Evolutionary conservation across 2,888 invertebrate species (phyloP), one percentile per base, ranked within the genome.

Genomic region (Baronia brevicornis): DNA sequence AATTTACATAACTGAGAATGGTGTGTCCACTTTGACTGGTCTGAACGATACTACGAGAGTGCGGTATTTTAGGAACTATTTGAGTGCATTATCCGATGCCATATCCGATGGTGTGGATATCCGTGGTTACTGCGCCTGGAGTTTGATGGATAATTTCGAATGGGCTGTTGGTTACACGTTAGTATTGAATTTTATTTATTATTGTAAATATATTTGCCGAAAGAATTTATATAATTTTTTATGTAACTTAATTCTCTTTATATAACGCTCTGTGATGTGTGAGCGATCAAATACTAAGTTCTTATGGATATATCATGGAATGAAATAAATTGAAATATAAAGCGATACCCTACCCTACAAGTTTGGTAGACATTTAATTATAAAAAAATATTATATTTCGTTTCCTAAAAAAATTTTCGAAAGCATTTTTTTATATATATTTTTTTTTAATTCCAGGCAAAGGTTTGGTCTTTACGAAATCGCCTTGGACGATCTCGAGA

Each of bases 81-180:
- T 84, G 17, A 44, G 47, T 6, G 63, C 68, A 23, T 38, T 77
- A 22, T 30, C 70, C 13, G 50, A 66, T 9, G 78, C 82, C 3
- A 50, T 75, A 0, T 51, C 62, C 18, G 69, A 75, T 9, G 67
- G 66, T 0, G 70, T 66, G 19, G 58, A 78, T 33, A 58, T 80
- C 2, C 50, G 44, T 21, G 85, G 84, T 0, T 88, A 87, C 54
- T 74, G 79, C 2, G 73, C 73, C 7, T 88, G 88, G 87, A 85
- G 85, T 23, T 60, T 89, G 1, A 67, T 88, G 60, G 89, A 89
- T 45, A 87, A 86, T 48, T 87, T 88, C 43, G 88, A 88, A 59
- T 88, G 88, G 87, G 43, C 53, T 2, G 40, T 44, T 21, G 88
- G 88, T 9, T 88, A 85, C 49, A 60, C 55, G 70, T 84, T 57